phyloP scores from a whole-genome alignment of 2,888 invertebrate species.

The Volucella inanis region DNA sequence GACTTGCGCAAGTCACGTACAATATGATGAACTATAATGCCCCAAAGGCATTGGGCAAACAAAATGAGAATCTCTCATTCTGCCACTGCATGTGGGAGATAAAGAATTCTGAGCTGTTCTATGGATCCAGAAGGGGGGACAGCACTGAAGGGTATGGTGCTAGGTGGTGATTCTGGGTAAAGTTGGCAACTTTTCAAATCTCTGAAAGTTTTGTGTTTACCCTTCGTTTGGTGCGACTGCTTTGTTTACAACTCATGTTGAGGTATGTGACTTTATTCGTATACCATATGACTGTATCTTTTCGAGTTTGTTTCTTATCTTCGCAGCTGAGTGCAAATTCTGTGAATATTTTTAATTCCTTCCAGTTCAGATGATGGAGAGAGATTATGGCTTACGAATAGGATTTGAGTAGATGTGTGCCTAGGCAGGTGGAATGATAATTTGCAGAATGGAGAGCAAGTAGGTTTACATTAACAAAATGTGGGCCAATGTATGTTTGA shows the following conservation, averaged over 20 bases:
- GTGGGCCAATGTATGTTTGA: no score
- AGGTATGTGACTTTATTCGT: not conserved
- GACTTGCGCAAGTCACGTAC: conserved; percentile 24
- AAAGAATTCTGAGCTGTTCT: conserved; percentile 14
- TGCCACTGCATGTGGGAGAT: conserved; percentile 2
- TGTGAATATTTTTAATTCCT: conserved; percentile 48
- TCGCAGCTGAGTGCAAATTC: conserved; percentile 52
- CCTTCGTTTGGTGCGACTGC: conserved; percentile 24
- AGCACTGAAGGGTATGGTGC: not conserved
- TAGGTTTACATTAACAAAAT: no score
- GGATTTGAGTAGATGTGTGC: no score
- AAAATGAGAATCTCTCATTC: not conserved
- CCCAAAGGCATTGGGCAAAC: conserved; percentile 31
- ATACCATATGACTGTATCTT: not conserved
- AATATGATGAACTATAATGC: conserved; percentile 42
- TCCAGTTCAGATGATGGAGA: no score
- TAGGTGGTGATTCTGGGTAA: not conserved
- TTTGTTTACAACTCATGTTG: conserved; percentile 37
- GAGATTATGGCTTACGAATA: no score
- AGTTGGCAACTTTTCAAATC: conserved; percentile 69
- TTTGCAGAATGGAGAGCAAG: no score
- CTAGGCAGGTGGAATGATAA: no score
- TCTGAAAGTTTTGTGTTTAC: conserved; percentile 30
- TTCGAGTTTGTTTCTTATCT: conserved; percentile 45
- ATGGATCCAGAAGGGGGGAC: not conserved